phyloP scores from a whole-genome alignment of 2,113 vertebrate genomes.

The Rhinogobius similis region DNA sequence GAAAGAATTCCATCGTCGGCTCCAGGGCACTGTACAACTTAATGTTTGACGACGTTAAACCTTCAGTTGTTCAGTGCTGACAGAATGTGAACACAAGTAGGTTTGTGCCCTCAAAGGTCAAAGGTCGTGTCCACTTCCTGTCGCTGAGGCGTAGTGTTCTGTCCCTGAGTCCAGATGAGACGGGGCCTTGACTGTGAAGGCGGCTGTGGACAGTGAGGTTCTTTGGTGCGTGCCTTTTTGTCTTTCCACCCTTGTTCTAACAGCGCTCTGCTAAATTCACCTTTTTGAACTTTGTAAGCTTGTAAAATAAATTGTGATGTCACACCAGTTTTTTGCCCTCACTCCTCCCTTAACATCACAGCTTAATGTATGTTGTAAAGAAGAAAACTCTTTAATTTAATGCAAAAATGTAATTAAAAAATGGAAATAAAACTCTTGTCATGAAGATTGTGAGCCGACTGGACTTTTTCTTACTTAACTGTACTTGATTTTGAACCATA shows the following conservation, averaged over 20 bases:
- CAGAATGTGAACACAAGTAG: constrained; percentile 31
- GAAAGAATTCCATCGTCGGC: neutral
- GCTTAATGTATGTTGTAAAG: constrained; percentile 93
- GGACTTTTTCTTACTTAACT: constrained; percentile 40
- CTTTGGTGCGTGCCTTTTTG: constrained; percentile 94
- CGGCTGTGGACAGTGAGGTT: constrained; percentile 73
- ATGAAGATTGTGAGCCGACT: constrained; percentile 59
- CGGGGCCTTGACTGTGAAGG: constrained; percentile 51
- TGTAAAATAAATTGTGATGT: constrained; percentile 96
- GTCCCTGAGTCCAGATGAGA: constrained; percentile 21
- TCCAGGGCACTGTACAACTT: constrained; percentile 24
- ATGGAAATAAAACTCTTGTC: constrained; percentile 84
- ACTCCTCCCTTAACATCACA: constrained; percentile 90
- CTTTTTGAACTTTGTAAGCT: constrained; percentile 91
- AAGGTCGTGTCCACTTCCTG: constrained; percentile 37
- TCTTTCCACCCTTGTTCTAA: constrained; percentile 87
- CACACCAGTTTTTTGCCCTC: constrained; percentile 86
- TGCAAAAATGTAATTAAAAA: constrained; percentile 86
- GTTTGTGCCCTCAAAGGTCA: constrained; percentile 11
- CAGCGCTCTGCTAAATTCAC: constrained; percentile 81
- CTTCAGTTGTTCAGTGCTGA: constrained; percentile 12
- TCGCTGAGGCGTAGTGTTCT: constrained; percentile 35
- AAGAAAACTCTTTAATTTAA: constrained; percentile 90
- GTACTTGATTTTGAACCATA: neutral
- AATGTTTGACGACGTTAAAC: constrained; percentile 33